phyloP scores from a whole-genome alignment of 2,888 invertebrate genomes.

The Ephialtes manifestator region DNA sequence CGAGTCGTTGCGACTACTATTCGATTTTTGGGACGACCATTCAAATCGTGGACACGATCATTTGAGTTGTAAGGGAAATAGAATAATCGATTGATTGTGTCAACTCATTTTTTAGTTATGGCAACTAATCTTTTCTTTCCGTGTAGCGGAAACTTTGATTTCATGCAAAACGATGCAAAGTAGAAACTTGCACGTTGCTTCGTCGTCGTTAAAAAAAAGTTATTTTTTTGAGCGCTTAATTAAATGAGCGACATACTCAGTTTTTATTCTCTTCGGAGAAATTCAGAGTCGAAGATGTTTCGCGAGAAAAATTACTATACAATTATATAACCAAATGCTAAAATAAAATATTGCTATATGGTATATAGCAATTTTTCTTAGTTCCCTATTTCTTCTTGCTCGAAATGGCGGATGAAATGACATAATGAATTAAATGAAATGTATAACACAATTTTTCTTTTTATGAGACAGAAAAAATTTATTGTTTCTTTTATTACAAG shows the following conservation, averaged over 20 bases:
- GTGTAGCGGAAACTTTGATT: no score
- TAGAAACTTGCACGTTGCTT: no score
- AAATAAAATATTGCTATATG: neutral
- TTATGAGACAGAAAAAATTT: slow-evolving; percentile 85
- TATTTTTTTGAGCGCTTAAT: no score
- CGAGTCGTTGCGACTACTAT: no score
- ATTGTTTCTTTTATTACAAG: slow-evolving; percentile 84
- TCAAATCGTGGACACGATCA: no score
- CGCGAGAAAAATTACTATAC: neutral
- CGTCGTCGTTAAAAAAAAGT: no score
- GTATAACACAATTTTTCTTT: slow-evolving; percentile 60
- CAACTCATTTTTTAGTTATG: no score
- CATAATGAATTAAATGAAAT: neutral
- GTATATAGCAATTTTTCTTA: neutral
- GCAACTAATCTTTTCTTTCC: no score
- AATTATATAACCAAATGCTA: neutral
- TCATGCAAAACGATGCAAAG: no score
- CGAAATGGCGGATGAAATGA: neutral
- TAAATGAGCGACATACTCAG: neutral
- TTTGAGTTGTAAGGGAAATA: no score
- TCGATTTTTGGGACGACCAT: no score
- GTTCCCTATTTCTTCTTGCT: neutral
- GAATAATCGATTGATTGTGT: no score
- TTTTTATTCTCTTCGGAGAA: neutral
- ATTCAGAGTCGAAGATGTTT: neutral